phyloP scores from a whole-genome alignment of 2,113 vertebrate species.

The Stegostoma tigrinum region DNA sequence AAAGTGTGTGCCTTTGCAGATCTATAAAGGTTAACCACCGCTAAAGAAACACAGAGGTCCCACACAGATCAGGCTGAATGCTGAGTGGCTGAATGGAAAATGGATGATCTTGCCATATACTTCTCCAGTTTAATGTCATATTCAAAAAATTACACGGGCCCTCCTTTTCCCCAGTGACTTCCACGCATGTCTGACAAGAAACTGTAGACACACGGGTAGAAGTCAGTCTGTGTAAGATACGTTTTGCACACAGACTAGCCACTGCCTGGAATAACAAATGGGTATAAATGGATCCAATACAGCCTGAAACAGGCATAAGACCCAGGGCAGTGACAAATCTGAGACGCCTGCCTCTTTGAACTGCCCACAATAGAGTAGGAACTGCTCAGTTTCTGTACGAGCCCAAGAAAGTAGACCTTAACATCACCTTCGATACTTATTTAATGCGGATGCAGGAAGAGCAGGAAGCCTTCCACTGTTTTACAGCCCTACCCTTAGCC shows the following conservation, averaged over 20 bases:
- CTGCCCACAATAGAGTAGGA: not conserved
- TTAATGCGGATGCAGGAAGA: not conserved
- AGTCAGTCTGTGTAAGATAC: not conserved
- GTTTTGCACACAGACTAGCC: not conserved
- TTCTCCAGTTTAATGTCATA: not conserved
- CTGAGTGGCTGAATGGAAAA: not conserved
- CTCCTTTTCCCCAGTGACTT: not conserved
- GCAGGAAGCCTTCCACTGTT: not conserved
- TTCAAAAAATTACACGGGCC: not conserved
- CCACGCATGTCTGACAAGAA: not conserved
- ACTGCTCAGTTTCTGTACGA: not conserved
- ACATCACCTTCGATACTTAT: not conserved
- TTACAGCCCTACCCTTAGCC: not conserved
- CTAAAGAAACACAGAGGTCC: not conserved
- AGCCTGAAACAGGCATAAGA: not conserved
- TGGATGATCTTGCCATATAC: not conserved
- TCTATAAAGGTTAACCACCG: conserved; percentile 2
- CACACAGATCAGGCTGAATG: not conserved
- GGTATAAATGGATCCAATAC: too few relatives aligned
- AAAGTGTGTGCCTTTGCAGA: not conserved
- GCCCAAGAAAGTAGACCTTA: not conserved
- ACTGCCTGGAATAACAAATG: not conserved
- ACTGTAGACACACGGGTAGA: not conserved
- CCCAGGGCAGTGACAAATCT: not conserved
- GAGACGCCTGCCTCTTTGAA: not conserved